Base-by-base conservation (phyloP, 2,797 vertebrate genomes). In the Aulostomus chinensis region DNA sequence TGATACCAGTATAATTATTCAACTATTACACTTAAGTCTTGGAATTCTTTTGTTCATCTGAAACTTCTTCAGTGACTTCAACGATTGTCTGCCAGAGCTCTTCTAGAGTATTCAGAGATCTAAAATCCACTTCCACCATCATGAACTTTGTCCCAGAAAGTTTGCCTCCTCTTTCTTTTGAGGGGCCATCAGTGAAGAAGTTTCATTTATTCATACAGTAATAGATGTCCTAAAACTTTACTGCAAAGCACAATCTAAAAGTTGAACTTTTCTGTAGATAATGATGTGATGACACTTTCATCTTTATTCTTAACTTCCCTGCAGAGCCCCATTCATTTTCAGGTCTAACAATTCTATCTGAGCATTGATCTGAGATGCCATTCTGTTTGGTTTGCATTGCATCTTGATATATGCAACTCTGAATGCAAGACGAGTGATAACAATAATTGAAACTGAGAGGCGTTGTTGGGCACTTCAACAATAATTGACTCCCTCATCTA, bases 361-460 rank as follows among this genome's bases (percentile, higher is more conserved):
- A 21, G 37, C 33, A 31, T 55, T 32, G 8, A 26, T 54, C 59
- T 43, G 12, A 4, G 9, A 50, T 67, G 24, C 28, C 32, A 12
- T 52, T 58, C 16, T 40, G 47, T 56, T 49, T 54, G 55, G 15
- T 40, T 57, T n/a, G n/a, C n/a, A n/a, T n/a, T n/a, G n/a, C 30
- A 60, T 61, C 26, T 39, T 61, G 39, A 66, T 33, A 39, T 22
- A 4, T 3, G 2, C 46, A 59, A 49, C 54, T 76, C 57, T 55
- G 43, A 61, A 74, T 30, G 40, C 7, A 28, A 6, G 24, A 25
- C 2, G 6, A 25, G 32, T 31, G 69, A 77, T 63, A 75, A 76
- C 40, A 61, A 55, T 65, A 66, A 77, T 71, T 68, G 60, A 64
- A 78, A 74, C 39, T 51, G 70, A 66, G 66, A 21, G 8, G 18